Evolutionary conservation across 2,888 invertebrate species (phyloP), one percentile per base, ranked within the genome.

Genomic region (Phengaris alcon): DNA sequence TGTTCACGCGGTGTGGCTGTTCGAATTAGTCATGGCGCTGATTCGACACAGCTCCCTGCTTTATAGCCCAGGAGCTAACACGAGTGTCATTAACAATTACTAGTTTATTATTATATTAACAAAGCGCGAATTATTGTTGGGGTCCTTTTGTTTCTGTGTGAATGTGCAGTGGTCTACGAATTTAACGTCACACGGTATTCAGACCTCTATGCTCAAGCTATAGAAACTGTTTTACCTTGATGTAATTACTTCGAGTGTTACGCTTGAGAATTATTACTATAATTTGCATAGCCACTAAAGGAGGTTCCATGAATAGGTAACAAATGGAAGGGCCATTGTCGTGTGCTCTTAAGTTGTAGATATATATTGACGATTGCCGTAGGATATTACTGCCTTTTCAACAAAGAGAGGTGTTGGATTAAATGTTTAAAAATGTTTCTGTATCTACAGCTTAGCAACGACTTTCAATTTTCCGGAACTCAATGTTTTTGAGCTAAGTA

Each of bases 61-160:
- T 86, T 84, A 87, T 85, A 85, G 81, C 81, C 85, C 86, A 81
- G 84, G 84, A 84, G 84, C 74, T 84, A 59, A 44, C 64, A 44
- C 80, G 82, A 91, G 90, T 85, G 85, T 86, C 87, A 84, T 90
- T 90, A 90, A 87, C 84, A 85, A 88, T 89, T 86, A 86, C 85
- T 87, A 88, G 85, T 90, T 87, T 85, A 90, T 90, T 89, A 90
- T 88, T 85, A 86, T 84, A 85, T 86, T 87, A 87, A 91, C 89
- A 90, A 91, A 88, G 87, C 87, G 85, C 85, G 83, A 85, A 87
- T 82, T 82, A 87, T 82, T 82, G 81, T 84, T 82, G 87, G 91
- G 84, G 80, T 80, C 84, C 89, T 84, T 85, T 93, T 93, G 92
- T 92, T 92, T 93, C 90, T 90, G 87, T 86, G 84, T 87, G 84